Evolutionary conservation across 1,140 invertebrate species (phyloP).

Genomic region (Trissolcus basalis): DNA sequence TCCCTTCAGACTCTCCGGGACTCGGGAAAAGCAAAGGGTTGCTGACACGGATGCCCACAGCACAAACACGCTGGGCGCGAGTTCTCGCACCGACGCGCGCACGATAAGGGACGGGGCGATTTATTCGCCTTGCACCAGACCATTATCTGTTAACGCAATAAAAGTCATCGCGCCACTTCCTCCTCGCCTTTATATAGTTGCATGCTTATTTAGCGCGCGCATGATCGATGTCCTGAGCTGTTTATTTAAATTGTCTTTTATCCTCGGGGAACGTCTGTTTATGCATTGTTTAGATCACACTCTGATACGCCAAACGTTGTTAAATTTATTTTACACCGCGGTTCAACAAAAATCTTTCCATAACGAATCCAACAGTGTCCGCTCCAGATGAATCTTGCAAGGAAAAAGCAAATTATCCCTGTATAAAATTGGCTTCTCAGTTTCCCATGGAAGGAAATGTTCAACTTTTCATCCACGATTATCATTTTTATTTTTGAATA

Average conservation of each 20-base stretch:
- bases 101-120: conserved; percentile 21
- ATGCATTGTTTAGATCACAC: neutral
- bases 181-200: conserved; percentile 1
- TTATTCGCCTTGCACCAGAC: conserved; percentile 28
- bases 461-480: no score
- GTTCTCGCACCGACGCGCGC: conserved; percentile 10
- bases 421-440: no score
- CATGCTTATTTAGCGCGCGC: conserved; percentile 13
- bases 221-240: conserved; percentile 11
- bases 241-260: conserved; percentile 8
- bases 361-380: no score
- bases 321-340: no score
- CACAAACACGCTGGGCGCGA: neutral
- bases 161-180: conserved; percentile 14
- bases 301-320: no score
- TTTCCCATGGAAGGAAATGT: no score
- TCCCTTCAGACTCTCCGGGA: conserved; percentile 15
- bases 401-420: no score
- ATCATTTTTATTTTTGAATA: no score
- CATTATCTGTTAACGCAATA: conserved; percentile 36
- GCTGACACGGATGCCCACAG: conserved; percentile 30
- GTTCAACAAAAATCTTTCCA: no score
- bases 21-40: conserved; percentile 25
- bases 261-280: conserved; percentile 1
- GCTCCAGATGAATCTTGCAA: no score